phyloP scores from a whole-genome alignment of 1,140 invertebrate species.

The Conus ventricosus region DNA sequence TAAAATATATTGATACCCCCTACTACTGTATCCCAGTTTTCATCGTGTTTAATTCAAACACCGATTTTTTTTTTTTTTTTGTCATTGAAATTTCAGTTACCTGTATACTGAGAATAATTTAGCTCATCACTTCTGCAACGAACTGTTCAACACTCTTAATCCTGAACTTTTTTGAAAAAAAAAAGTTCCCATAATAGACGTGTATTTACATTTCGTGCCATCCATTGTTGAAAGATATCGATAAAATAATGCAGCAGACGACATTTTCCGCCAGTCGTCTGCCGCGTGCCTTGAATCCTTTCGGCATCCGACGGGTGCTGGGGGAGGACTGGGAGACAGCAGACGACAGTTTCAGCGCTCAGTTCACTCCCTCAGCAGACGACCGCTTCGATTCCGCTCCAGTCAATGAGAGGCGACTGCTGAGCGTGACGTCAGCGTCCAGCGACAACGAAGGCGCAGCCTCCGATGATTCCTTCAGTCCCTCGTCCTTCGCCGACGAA shows the following conservation, averaged over 20 bases:
- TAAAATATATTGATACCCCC: too few relatives aligned
- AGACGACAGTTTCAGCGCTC: neutral
- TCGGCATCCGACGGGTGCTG: constrained; percentile 29
- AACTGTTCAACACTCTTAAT: too few relatives aligned
- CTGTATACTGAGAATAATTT: too few relatives aligned
- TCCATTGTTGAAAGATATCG: too few relatives aligned
- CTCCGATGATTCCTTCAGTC: constrained; percentile 19
- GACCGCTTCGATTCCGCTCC: neutral
- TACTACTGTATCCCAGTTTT: too few relatives aligned
- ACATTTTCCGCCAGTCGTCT: constrained; percentile 21
- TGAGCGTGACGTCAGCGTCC: neutral
- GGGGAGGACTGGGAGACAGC: constrained; percentile 21
- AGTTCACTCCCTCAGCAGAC: neutral
- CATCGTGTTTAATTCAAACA: too few relatives aligned
- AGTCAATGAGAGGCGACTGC: neutral
- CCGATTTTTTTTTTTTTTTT: too few relatives aligned
- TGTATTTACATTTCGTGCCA: too few relatives aligned
- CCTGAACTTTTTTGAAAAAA: too few relatives aligned
- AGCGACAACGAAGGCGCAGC: neutral
- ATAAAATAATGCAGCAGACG: constrained; percentile 20
- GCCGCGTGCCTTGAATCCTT: constrained; percentile 25
- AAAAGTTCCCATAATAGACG: too few relatives aligned
- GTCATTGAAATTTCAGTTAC: too few relatives aligned
- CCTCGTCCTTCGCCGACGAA: constrained; percentile 31
- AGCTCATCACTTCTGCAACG: too few relatives aligned